Evolutionary conservation across 2,888 invertebrate genomes (phyloP).

Genomic region (Tryphoninae sp.): DNA sequence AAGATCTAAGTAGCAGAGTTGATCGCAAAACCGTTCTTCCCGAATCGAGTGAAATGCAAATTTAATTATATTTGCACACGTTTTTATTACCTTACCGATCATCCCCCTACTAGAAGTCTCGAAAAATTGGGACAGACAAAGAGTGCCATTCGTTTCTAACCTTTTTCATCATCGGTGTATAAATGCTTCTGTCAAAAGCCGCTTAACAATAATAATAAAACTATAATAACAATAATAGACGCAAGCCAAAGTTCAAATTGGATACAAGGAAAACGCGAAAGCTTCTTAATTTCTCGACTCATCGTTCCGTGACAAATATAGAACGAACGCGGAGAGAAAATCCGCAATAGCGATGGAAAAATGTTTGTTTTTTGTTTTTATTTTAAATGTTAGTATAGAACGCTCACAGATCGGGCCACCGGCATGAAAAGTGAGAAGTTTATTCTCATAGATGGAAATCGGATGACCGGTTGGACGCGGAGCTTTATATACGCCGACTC

Average conservation of each 20-base stretch:
- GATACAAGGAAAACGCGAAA: background rate
- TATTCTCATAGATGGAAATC: conserved; percentile 27
- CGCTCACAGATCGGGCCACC: background rate
- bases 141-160: conserved; percentile 54
- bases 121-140: conserved; percentile 71
- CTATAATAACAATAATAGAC: too few species aligned
- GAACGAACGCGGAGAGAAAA: background rate
- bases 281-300: background rate
- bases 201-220: background rate
- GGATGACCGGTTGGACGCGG: background rate
- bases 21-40: background rate
- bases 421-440: background rate
- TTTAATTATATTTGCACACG: conserved; percentile 72
- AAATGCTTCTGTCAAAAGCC: background rate
- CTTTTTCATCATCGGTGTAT: background rate
- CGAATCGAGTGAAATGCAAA: conserved; percentile 74
- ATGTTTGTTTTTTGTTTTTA: background rate
- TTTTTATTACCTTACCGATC: conserved; percentile 65
- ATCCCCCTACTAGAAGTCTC: conserved; percentile 71
- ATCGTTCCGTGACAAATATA: background rate
- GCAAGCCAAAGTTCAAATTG: background rate
- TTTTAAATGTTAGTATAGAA: background rate
- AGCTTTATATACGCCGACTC: conserved; percentile 15
- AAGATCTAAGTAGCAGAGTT: background rate
- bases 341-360: background rate